Evolutionary conservation across 2,888 invertebrate genomes (phyloP), one percentile per base, ranked within the genome.

Genomic region (Ochropleura leucogaster): DNA sequence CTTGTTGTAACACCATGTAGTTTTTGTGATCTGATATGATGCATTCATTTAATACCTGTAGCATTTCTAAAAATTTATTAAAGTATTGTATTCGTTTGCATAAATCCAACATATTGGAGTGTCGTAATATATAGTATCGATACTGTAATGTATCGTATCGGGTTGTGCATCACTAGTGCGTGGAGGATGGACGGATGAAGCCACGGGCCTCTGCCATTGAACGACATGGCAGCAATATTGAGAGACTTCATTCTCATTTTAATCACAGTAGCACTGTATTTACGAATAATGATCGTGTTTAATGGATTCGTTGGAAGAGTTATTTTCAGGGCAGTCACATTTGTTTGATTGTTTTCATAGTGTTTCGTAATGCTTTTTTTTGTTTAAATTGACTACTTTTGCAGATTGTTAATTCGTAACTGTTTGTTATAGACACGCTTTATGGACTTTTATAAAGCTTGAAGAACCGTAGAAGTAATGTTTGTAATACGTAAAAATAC

Each of bases 211-310:
- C 65, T 72, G 59, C 60, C 59, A 51, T 81, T 68, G 68, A 73
- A 67, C 59, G 44, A 70, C 76, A 66, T 20, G 67, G 64, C 69
- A 68, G 79, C 65, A 68, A 70, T 80, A 84, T 76, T 80, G 76
- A 80, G 70, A 66, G 81, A 18, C n/a, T 67, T n/a, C 64, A 53
- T 81, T 84, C 85, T 40, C 16, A 68, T 68, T 82, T 84, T 84
- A 80, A 84, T 83, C 67, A 84, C 85, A 65, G 55, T 66, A 42
- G 67, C 59, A 20, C 65, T 68, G 68, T 68, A 76, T 69, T 81
- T 65, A 59, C 72, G 53, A 76, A 49, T 53, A 62, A 71, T 66
- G 71, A 73, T 75, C 72, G 59, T 64, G 67, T 73, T 57, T 60
- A 68, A 67, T 83, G 53, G 83, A 83, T 74, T 59, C 47, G 9